Conservation (phyloP, 2,888 invertebrate species). For the Bibio marci region DNA sequence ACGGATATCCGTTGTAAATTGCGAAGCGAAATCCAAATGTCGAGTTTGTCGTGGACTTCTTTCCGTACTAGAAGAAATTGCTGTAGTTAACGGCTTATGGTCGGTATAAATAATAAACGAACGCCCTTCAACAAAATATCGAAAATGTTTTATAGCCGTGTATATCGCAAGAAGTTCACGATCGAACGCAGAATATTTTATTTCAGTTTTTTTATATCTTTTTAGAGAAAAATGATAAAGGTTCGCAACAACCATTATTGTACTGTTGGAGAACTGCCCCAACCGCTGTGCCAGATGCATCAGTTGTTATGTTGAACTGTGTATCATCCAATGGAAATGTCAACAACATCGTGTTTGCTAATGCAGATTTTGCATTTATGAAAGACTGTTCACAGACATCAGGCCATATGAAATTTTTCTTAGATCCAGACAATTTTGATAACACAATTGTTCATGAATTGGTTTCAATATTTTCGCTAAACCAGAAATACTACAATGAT, state of each 20-base stretch:
- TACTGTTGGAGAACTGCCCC: neutral
- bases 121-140: neutral
- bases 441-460: neutral
- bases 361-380: neutral
- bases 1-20: constrained; percentile 6
- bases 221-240: neutral
- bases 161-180: neutral
- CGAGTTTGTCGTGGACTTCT: constrained; percentile 6
- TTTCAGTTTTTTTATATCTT: neutral
- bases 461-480: neutral
- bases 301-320: neutral
- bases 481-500: neutral
- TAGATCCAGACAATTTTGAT: neutral
- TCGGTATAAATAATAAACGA: neutral
- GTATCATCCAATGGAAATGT: neutral
- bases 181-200: neutral
- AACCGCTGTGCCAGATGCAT: neutral
- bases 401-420: neutral
- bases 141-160: neutral
- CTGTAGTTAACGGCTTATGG: constrained; percentile 1
- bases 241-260: neutral
- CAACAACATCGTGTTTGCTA: neutral
- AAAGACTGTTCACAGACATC: neutral
- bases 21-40: constrained; percentile 5
- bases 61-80: constrained; percentile 5